Evolutionary conservation across 2,888 invertebrate genomes (phyloP).

Genomic region (Mimumesa dahlbomi): DNA sequence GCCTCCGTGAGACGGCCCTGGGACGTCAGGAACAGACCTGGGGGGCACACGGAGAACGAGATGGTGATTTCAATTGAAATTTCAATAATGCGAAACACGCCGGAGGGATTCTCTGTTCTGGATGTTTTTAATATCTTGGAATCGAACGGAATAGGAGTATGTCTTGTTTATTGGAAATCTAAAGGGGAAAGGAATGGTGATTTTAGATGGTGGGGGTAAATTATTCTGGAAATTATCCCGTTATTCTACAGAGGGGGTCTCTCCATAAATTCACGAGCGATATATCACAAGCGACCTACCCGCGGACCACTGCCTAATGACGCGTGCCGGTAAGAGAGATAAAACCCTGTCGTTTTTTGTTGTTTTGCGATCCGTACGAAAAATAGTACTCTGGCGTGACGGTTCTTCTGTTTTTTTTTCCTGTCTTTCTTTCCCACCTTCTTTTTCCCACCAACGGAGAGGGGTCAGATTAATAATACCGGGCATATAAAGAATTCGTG

Average conservation of each 20-base stretch:
- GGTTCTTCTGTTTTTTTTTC: constrained; percentile 2
- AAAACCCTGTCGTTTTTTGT: constrained; percentile 35
- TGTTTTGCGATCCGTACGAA: neutral
- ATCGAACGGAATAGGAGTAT: neutral
- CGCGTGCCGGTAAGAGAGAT: constrained; percentile 44
- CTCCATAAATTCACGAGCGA: constrained; percentile 22
- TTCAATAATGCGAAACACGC: neutral
- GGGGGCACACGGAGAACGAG: neutral
- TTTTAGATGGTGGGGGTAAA: too few relatives aligned
- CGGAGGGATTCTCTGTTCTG: too few relatives aligned
- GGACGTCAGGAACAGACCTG: constrained; percentile 94
- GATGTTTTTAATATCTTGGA: too few relatives aligned
- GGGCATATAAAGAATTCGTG: constrained; percentile 22
- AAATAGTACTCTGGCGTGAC: constrained; percentile 26
- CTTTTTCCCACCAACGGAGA: too few relatives aligned
- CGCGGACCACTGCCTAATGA: constrained; percentile 43
- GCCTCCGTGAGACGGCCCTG: constrained; percentile 91
- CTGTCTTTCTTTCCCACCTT: too few relatives aligned
- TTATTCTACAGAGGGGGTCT: neutral
- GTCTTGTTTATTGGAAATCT: too few relatives aligned
- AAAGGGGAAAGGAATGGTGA: too few relatives aligned
- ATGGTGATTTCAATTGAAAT: neutral
- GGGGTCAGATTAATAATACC: constrained; percentile 33
- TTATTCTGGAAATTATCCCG: constrained; percentile 4
- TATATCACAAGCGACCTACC: too few relatives aligned